phyloP scores from a whole-genome alignment of 2,888 invertebrate genomes.

The Ectobius pallidus region DNA sequence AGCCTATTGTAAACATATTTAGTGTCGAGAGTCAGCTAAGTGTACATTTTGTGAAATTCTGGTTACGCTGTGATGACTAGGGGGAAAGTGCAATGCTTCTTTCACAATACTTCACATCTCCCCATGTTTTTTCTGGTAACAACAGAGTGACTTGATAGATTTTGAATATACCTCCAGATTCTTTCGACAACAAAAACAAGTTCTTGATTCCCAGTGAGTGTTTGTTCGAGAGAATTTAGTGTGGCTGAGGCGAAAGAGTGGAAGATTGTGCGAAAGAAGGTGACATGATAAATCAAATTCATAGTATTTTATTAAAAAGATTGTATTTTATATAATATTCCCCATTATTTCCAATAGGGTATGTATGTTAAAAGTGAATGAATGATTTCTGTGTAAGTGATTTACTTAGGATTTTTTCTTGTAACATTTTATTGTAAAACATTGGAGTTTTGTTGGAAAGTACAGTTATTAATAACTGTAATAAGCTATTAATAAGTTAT shows the following conservation, averaged over 20 bases:
- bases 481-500: too few relatives aligned
- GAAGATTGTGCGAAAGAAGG: not conserved
- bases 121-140: not conserved
- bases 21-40: conserved; percentile 11
- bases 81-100: conserved; percentile 40
- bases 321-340: conserved; percentile 29
- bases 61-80: not conserved
- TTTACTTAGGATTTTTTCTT: not conserved
- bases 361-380: not conserved
- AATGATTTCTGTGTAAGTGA: not conserved
- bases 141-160: conserved; percentile 14
- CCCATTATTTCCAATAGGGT: conserved; percentile 7
- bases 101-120: not conserved
- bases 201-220: not conserved
- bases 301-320: conserved; percentile 40
- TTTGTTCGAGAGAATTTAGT: too few relatives aligned
- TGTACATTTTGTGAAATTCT: conserved; percentile 20
- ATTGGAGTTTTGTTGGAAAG: not conserved
- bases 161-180: too few relatives aligned
- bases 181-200: too few relatives aligned
- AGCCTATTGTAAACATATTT: conserved; percentile 13
- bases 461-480: too few relatives aligned
- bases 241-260: too few relatives aligned
- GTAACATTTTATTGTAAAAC: not conserved
- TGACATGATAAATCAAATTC: conserved; percentile 29